A percentile compares a stretch with the other conserved stretches of the same genome.
phyloP scores from a whole-genome alignment of 2,113 vertebrate genomes.

The Thryonomys swinderianus region DNA sequence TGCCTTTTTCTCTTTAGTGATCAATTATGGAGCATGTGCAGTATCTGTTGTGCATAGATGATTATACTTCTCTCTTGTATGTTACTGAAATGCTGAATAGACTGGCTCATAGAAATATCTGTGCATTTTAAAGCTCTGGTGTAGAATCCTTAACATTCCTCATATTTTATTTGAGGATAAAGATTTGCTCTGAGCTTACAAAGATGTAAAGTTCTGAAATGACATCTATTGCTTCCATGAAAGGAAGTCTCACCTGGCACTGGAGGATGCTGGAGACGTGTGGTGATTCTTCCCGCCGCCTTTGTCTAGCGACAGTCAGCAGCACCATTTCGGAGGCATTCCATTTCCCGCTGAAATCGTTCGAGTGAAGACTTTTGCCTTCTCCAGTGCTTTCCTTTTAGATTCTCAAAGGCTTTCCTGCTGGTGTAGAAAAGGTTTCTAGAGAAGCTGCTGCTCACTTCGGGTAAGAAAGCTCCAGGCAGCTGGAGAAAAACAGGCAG shows the following conservation, averaged over 20 bases:
- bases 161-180: conserved; percentile 36
- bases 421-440: conserved; percentile 20
- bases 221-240: neutral
- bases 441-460: conserved; percentile 25
- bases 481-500: neutral
- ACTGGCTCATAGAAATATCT: neutral
- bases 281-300: rapidly evolving
- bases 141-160: conserved; percentile 16
- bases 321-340: neutral
- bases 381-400: neutral
- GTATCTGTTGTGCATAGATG: neutral
- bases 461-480: neutral
- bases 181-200: neutral
- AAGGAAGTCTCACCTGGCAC: neutral
- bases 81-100: neutral
- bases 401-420: neutral
- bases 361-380: neutral
- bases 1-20: neutral
- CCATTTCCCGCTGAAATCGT: conserved; percentile 30
- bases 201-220: neutral
- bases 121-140: neutral
- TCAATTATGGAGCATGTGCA: neutral
- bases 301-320: neutral
- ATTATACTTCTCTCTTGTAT: neutral
- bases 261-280: neutral